Base-by-base conservation (phyloP, 2,888 invertebrate species). In the Endotricha flammealis region DNA sequence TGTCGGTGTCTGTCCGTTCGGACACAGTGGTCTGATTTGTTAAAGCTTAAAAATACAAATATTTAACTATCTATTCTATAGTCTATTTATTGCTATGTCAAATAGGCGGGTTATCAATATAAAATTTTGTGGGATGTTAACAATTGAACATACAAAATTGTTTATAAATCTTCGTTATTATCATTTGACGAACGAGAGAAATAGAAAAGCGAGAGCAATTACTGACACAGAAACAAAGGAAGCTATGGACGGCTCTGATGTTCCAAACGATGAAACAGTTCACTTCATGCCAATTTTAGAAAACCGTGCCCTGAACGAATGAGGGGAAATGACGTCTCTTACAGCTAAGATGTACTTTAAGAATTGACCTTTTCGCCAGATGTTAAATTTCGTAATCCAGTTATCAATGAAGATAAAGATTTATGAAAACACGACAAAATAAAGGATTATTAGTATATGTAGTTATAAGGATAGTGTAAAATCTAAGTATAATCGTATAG, bases 31-130 rank as follows among this genome's bases (percentile, higher is more conserved):
- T 65, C 52, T 64, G 68, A 62, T 54, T 53, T 62, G 63, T 66
- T 64, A 67, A 76, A 76, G 77, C 79, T 76, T 79, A 77, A 68
- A n/a, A 68, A 76, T 77, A 77, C 53, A 58, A 58, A 65, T 64
- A 66, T 77, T 76, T 76, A 65, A 73, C 73, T 83, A 82, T 69
- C 77, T 81, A 82, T 69, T 77, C 80, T 83, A n/a, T n/a, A 82
- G 62, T 56, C 69, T 83, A 85, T 83, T 83, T 86, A 86, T 86
- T 86, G 85, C 86, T 86, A 85, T 82, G 70, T 81, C 78, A 77
- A 74, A 79, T 85, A 85, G 83, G 83, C 85, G 85, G 85, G 85
- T 74, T 78, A 73, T 78, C 64, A 72, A 76, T 80, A 72, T 71
- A 72, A 68, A 69, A 64, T 53, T 61, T 67, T 64, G 67, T 73